Conservation (phyloP, 35 echinoderm and acorn worm species). For the Hemicentrotus pulcherrimus region DNA sequence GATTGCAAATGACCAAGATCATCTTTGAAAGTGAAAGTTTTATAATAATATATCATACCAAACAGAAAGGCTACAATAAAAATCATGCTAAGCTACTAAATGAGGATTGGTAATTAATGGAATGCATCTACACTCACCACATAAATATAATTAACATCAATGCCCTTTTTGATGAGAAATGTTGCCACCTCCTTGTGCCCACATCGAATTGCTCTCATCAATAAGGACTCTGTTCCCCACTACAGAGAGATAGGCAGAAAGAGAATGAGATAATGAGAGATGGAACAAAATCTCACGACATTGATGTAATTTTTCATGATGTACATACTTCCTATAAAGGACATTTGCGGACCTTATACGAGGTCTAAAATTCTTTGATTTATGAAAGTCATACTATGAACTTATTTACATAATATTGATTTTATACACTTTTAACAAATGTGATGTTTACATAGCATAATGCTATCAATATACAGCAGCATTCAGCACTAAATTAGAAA, state of each 20-base stretch:
- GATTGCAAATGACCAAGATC: too few species aligned
- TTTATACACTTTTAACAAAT: neutral
- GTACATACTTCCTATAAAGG: neutral
- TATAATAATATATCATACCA: too few species aligned
- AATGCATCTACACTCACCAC: slow-evolving; percentile 48
- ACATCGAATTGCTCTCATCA: slow-evolving; percentile 66
- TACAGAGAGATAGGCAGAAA: neutral
- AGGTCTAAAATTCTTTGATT: too few species aligned
- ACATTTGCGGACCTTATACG: too few species aligned
- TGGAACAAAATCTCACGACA: neutral
- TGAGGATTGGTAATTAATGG: neutral
- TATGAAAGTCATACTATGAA: neutral
- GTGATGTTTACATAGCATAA: too few species aligned
- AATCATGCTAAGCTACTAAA: too few species aligned
- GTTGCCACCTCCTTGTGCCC: slow-evolving; percentile 43
- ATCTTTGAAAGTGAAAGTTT: too few species aligned
- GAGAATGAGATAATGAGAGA: neutral
- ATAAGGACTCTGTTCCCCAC: slow-evolving; percentile 66
- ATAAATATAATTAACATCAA: slow-evolving; percentile 55
- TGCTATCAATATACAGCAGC: neutral
- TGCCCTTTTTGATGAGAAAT: slow-evolving; percentile 44
- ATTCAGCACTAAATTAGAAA: neutral
- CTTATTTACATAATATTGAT: neutral
- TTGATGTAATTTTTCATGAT: neutral
- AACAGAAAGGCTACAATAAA: too few species aligned